Evolutionary conservation across 2,888 invertebrate genomes (phyloP).

Genomic region (Erebia ligea): DNA sequence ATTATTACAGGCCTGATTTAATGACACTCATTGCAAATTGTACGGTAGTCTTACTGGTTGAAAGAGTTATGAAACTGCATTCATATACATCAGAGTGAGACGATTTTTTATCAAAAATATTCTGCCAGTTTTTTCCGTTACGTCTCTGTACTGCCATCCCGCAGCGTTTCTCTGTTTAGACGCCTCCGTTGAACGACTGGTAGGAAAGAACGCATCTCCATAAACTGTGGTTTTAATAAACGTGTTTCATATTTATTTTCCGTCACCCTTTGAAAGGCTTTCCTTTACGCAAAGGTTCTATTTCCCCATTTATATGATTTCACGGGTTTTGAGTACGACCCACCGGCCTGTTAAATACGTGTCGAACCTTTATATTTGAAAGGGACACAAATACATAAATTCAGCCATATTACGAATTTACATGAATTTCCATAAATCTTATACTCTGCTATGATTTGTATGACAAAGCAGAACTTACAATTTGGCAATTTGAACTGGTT

Average conservation of each 20-base stretch:
- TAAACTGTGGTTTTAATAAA: background rate
- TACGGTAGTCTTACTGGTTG: too few relatives aligned
- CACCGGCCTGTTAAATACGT: background rate
- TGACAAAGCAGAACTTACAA: background rate
- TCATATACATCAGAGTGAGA: too few relatives aligned
- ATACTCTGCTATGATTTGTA: background rate
- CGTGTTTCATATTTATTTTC: background rate
- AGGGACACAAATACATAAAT: slow-evolving; percentile 7
- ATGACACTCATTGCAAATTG: too few relatives aligned
- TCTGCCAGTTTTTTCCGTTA: too few relatives aligned
- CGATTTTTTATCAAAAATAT: too few relatives aligned
- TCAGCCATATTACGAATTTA: background rate
- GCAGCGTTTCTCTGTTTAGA: too few relatives aligned
- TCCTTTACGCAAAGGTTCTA: slow-evolving; percentile 7
- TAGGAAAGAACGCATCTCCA: too few relatives aligned
- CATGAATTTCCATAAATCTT: background rate
- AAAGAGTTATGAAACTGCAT: too few relatives aligned
- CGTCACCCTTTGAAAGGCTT: background rate
- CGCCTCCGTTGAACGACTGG: too few relatives aligned
- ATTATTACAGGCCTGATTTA: too few relatives aligned
- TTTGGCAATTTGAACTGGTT: background rate
- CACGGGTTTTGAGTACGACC: slow-evolving; percentile 14
- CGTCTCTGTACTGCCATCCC: too few relatives aligned
- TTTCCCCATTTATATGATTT: slow-evolving; percentile 14
- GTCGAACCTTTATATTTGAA: background rate